Percentiles rank a stretch among this genome's conserved stretches.
Conservation (phyloP, 2,888 invertebrate species). For the Yponomeuta sedellus region DNA sequence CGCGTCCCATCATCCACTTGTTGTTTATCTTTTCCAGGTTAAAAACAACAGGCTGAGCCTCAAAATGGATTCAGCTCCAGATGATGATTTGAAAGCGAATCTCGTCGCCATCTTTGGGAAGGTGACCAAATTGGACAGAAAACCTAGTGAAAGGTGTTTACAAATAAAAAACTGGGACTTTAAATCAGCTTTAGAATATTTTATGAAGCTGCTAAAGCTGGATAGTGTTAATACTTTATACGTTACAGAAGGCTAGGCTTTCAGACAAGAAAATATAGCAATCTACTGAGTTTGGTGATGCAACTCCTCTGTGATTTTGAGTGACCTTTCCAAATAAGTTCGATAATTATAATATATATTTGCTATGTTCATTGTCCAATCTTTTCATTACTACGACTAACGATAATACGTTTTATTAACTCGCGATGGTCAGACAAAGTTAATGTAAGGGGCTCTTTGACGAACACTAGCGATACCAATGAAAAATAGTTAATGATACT, state of each 20-base stretch:
- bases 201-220: constrained; percentile 26
- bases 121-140: constrained; percentile 43
- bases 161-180: constrained; percentile 80
- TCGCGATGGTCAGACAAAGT: no score
- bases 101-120: constrained; percentile 48
- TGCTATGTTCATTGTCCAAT: no score
- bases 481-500: no score
- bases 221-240: background rate
- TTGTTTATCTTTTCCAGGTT: constrained; percentile 33
- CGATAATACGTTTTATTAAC: no score
- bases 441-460: no score
- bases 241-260: background rate
- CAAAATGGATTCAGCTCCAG: constrained; percentile 46
- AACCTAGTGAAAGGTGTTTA: constrained; percentile 65
- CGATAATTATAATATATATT: no score
- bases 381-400: no score
- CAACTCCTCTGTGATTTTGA: no score
- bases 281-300: no score
- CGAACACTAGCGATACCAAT: no score
- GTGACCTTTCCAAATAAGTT: no score
- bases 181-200: constrained; percentile 49
- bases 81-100: constrained; percentile 44
- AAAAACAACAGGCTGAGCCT: constrained; percentile 37
- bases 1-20: background rate
- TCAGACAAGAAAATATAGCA: no score